Evolutionary conservation across 1,140 invertebrate genomes (phyloP).

Genomic region (Homalodisca vitripennis): DNA sequence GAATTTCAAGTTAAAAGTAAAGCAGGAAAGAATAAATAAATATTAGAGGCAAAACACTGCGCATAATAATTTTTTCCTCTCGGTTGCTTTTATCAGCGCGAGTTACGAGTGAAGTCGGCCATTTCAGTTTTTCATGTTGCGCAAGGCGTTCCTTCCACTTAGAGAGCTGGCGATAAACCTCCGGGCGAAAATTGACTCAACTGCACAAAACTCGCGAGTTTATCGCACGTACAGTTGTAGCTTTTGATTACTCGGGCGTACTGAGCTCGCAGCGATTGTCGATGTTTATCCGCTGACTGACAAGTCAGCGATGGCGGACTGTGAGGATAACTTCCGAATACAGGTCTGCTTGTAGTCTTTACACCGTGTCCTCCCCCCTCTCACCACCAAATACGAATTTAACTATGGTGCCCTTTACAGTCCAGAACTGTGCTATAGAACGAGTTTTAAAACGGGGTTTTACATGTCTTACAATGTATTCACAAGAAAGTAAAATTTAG

Average conservation of each 20-base stretch:
- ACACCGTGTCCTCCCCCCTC: too few species aligned
- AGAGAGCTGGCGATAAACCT: neutral
- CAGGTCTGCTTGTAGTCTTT: too few species aligned
- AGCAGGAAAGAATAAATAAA: constrained; percentile 19
- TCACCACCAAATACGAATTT: too few species aligned
- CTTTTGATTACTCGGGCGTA: neutral
- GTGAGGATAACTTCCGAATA: too few species aligned
- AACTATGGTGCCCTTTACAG: too few species aligned
- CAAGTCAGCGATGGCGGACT: too few species aligned
- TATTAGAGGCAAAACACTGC: neutral
- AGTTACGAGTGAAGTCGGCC: neutral
- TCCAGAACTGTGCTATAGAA: too few species aligned
- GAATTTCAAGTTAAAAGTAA: neutral
- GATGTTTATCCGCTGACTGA: too few species aligned
- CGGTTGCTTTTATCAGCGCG: neutral
- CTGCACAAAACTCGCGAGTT: neutral
- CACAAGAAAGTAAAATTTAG: too few species aligned
- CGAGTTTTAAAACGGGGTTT: too few species aligned
- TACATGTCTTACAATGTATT: too few species aligned
- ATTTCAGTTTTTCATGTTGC: neutral
- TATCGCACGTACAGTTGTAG: neutral
- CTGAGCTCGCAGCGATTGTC: too few species aligned
- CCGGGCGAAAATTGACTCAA: neutral
- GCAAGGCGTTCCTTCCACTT: neutral
- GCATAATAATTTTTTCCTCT: constrained; percentile 10